Evolutionary conservation across 1,140 invertebrate genomes (phyloP).

Genomic region (Conus betulinus): DNA sequence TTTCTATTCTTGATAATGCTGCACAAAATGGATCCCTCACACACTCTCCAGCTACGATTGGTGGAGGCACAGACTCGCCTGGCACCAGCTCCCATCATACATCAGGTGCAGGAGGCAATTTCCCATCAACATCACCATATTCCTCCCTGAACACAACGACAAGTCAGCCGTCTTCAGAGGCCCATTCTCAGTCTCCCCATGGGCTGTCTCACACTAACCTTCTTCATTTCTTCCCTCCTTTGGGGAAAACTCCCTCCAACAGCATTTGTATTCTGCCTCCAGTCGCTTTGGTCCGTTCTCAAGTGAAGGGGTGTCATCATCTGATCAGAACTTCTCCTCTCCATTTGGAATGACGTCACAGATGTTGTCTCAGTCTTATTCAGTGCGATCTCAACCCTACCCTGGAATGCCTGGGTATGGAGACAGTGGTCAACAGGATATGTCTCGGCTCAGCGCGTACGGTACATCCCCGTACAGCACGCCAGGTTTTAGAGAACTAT

Average conservation of each 20-base stretch:
- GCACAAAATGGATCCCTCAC: conserved; percentile 33
- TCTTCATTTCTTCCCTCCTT: conserved; percentile 25
- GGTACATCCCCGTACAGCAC: conserved; percentile 11
- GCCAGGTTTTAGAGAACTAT: conserved; percentile 30
- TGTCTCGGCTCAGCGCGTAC: conserved; percentile 28
- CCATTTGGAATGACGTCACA: conserved; percentile 20
- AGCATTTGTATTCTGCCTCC: conserved; percentile 33
- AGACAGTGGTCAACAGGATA: conserved; percentile 18
- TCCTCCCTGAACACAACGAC: conserved; percentile 12
- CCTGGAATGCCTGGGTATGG: conserved; percentile 19
- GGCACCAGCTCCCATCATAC: conserved; percentile 20
- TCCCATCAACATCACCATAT: conserved; percentile 23
- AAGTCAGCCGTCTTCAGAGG: conserved; percentile 31
- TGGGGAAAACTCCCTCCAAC: conserved; percentile 31
- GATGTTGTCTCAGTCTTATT: conserved; percentile 29
- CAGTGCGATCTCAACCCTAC: conserved; percentile 35
- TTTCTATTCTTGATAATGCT: conserved; percentile 13
- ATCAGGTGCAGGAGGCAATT: conserved; percentile 11
- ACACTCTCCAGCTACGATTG: conserved; percentile 26
- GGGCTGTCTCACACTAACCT: conserved; percentile 14
- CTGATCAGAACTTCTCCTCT: conserved; percentile 31
- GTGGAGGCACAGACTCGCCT: conserved; percentile 27
- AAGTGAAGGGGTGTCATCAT: conserved; percentile 22
- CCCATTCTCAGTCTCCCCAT: conserved; percentile 33
- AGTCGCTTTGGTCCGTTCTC: conserved; percentile 25